phyloP scores from a whole-genome alignment of 2,797 vertebrate genomes.

The Arctocebus calabarensis region DNA sequence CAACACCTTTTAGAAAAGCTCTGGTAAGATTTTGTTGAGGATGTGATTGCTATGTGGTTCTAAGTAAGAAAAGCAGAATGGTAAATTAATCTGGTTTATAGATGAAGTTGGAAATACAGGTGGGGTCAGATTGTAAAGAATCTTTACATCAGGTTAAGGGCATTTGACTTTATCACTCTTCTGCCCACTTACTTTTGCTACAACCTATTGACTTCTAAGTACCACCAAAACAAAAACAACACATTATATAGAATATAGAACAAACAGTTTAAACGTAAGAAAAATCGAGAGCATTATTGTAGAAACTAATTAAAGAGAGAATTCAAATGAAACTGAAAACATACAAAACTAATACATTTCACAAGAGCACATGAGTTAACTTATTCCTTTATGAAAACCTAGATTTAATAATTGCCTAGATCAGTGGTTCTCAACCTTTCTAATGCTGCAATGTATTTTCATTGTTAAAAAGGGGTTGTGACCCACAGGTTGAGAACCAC shows the following conservation, averaged over 20 bases:
- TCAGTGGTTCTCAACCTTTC: too few species aligned
- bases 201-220: neutral
- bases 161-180: neutral
- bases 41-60: neutral
- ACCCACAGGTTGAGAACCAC: too few species aligned
- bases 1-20: neutral
- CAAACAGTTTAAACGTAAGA: neutral
- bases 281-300: neutral
- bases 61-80: neutral
- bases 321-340: neutral
- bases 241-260: neutral
- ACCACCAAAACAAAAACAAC: neutral
- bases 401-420: neutral
- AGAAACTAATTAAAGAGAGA: conserved; percentile 13
- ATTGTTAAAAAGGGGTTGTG: too few species aligned
- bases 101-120: neutral
- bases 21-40: neutral
- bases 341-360: conserved; percentile 13
- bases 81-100: neutral
- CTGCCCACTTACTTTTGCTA: neutral
- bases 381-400: conserved; percentile 2
- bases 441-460: too few species aligned
- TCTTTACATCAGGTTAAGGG: neutral
- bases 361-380: neutral
- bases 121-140: neutral